Evolutionary conservation across 2,113 vertebrate species (phyloP).

Genomic region (Microcebus griseorufus): DNA sequence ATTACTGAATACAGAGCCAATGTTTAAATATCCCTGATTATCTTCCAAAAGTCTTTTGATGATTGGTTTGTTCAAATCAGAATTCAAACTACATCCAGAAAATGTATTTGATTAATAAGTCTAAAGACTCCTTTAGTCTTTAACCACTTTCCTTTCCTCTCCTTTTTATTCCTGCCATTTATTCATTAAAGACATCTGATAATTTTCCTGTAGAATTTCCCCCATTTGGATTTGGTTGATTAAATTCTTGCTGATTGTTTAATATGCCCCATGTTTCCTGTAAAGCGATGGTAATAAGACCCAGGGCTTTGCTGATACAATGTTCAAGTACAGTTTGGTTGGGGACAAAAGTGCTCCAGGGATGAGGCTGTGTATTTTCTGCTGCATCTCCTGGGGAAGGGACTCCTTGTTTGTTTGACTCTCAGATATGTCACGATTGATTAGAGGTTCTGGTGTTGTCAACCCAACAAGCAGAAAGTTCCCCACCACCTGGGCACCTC

Average conservation of each 20-base stretch:
- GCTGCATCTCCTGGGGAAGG: not conserved
- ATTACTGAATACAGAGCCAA: not conserved
- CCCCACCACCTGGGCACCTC: not conserved
- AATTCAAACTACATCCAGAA: not conserved
- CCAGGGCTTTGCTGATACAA: not conserved
- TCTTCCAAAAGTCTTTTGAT: not conserved
- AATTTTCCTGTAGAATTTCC: not conserved
- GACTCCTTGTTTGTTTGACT: not conserved
- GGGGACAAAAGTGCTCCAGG: not conserved
- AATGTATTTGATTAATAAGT: not conserved
- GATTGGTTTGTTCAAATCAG: not conserved
- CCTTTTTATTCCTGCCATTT: not conserved
- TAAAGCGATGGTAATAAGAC: not conserved
- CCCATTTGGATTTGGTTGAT: not conserved
- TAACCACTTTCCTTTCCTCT: not conserved
- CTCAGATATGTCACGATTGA: not conserved
- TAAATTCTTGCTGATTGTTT: not conserved
- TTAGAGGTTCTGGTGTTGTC: not conserved
- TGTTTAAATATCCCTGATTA: not conserved
- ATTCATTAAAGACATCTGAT: not conserved
- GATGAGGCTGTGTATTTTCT: not conserved
- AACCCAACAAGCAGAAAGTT: not conserved
- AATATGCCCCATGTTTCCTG: not conserved
- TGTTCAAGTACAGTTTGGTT: not conserved
- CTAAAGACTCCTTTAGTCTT: not conserved